A percentile compares a stretch with the other conserved stretches of the same genome.
phyloP scores from a whole-genome alignment of 2,888 invertebrate species.

The Timema cristinae region DNA sequence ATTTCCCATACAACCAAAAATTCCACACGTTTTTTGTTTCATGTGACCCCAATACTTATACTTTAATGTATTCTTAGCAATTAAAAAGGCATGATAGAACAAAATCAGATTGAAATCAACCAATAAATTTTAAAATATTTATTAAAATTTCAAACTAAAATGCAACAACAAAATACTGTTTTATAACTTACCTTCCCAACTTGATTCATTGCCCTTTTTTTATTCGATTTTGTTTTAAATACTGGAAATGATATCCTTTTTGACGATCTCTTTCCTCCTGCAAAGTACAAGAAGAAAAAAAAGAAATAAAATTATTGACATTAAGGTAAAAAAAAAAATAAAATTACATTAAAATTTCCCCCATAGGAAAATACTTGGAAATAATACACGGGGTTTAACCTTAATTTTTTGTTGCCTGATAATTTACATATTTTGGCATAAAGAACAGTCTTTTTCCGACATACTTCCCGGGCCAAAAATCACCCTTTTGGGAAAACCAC shows the following conservation, averaged over 20 bases:
- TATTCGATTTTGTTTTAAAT: constrained; percentile 33
- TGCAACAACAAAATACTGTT: neutral
- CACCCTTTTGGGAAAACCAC: constrained; percentile 71
- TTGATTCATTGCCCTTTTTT: constrained; percentile 31
- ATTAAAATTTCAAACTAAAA: no score
- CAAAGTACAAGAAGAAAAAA: neutral
- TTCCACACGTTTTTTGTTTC: no score
- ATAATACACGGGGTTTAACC: constrained; percentile 38
- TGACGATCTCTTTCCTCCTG: constrained; percentile 40
- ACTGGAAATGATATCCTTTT: constrained; percentile 35
- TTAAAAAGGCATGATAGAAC: no score
- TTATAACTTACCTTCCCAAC: constrained; percentile 27
- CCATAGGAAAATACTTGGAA: neutral
- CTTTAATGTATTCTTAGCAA: no score
- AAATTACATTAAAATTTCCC: neutral
- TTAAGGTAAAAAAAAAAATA: no score
- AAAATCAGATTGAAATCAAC: no score
- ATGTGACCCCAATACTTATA: no score
- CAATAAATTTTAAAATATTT: no score
- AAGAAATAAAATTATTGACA: no score
- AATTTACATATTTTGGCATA: constrained; percentile 94
- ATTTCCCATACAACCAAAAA: no score
- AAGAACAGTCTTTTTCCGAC: constrained; percentile 93
- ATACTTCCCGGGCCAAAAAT: constrained; percentile 96
- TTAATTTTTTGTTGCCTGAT: constrained; percentile 79